phyloP scores from a whole-genome alignment of 1,140 invertebrate genomes.

The Zaprionus kolodkinae region DNA sequence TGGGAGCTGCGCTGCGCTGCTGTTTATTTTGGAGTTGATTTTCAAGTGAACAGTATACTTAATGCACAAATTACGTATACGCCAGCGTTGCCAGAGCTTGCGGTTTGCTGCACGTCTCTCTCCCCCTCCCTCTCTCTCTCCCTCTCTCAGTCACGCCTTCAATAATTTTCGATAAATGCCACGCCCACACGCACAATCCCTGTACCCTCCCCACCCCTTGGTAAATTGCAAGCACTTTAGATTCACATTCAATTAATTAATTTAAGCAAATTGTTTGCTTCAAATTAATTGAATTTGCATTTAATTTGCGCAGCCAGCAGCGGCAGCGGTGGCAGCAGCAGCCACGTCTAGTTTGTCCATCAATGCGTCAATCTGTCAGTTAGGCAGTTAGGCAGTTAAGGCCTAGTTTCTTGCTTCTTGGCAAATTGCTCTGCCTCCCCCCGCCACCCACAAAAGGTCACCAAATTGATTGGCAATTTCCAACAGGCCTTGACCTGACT shows the following conservation, averaged over 20 bases:
- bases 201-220: conserved; percentile 54
- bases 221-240: conserved; percentile 80
- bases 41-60: conserved; percentile 83
- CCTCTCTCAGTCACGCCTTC: conserved; percentile 23
- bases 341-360: conserved; percentile 21
- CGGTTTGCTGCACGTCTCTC: conserved; percentile 50
- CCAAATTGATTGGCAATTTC: conserved; percentile 65
- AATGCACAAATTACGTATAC: conserved; percentile 78
- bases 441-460: conserved; percentile 4
- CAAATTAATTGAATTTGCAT: conserved; percentile 84
- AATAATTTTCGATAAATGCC: conserved; percentile 77
- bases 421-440: background rate
- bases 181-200: conserved; percentile 48
- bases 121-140: background rate
- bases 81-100: conserved; percentile 74
- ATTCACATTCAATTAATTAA: conserved; percentile 84
- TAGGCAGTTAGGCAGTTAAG: conserved; percentile 34
- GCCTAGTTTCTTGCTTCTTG: conserved; percentile 32
- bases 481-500: conserved; percentile 2
- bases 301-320: conserved; percentile 71
- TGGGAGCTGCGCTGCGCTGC: conserved; percentile 59
- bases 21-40: conserved; percentile 83
- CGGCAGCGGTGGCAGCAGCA: conserved; percentile 19
- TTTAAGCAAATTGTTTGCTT: conserved; percentile 83
- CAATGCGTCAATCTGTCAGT: conserved; percentile 46